Conservation (phyloP, 2,113 vertebrate species). For the Galbula dea region DNA sequence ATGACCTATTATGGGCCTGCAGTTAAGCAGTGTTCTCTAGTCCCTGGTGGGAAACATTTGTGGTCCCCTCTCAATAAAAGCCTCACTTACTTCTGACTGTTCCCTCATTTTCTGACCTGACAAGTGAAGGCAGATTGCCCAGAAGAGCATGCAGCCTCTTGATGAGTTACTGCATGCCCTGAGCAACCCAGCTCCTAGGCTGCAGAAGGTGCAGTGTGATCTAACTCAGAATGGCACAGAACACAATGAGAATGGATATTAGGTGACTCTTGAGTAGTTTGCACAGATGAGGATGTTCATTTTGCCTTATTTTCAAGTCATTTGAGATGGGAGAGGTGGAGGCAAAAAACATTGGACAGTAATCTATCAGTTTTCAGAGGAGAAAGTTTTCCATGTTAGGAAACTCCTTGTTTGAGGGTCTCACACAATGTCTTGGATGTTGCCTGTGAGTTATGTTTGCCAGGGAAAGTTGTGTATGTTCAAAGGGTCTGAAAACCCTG, state of each 20-base stretch:
- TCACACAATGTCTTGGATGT: not conserved
- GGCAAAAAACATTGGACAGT: not conserved
- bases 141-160: not conserved
- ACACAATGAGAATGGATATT: too few relatives aligned
- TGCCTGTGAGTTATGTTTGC: too few relatives aligned
- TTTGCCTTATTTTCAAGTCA: not conserved
- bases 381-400: not conserved
- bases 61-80: not conserved
- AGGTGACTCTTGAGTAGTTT: not conserved
- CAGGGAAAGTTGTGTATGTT: not conserved
- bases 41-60: not conserved
- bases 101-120: not conserved
- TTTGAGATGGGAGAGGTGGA: not conserved
- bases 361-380: not conserved
- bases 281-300: not conserved
- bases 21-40: not conserved
- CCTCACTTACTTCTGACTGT: not conserved
- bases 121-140: not conserved
- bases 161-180: accelerated
- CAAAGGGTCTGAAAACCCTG: not conserved
- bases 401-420: not conserved
- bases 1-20: too few relatives aligned
- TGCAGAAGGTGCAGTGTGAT: too few relatives aligned
- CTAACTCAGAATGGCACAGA: not conserved
- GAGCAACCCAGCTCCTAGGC: not conserved